Percentiles rank a stretch among this genome's conserved stretches.
Evolutionary conservation across 2,113 vertebrate genomes (phyloP).

Genomic region (Brevimyrus niger): DNA sequence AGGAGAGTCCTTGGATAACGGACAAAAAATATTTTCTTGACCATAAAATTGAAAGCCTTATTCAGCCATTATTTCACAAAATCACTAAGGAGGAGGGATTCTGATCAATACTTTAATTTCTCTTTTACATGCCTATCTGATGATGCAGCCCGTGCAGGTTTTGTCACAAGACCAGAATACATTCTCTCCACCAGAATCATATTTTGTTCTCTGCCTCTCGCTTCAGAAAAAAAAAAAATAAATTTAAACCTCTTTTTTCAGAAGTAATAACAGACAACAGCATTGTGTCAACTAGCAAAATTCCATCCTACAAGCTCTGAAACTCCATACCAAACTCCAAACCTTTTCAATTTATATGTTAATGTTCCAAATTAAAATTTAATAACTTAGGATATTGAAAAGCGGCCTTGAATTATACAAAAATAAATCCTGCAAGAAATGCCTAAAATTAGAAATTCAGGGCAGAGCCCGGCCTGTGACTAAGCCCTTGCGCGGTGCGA

Average conservation of each 20-base stretch:
- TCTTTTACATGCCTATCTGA: neutral
- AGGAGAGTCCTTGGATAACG: neutral
- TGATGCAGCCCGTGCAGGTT: neutral
- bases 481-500: conserved; percentile 82
- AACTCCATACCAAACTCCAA: conserved; percentile 60
- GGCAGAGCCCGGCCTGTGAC: conserved; percentile 81
- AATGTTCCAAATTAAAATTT: conserved; percentile 99
- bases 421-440: conserved; percentile 99
- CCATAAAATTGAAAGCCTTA: neutral
- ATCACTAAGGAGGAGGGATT: neutral
- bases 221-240: conserved; percentile 47
- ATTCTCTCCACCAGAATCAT: conserved; percentile 39
- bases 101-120: neutral
- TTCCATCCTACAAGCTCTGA: conserved; percentile 58
- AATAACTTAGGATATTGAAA: conserved; percentile 99
- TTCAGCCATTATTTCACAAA: neutral
- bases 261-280: conserved; percentile 47
- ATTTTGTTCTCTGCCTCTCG: conserved; percentile 36
- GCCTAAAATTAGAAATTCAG: conserved; percentile 99
- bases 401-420: conserved; percentile 98
- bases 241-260: conserved; percentile 34
- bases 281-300: conserved; percentile 63
- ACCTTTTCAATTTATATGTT: conserved; percentile 99
- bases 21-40: neutral
- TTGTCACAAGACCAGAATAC: neutral